phyloP scores from a whole-genome alignment of 2,113 vertebrate species.

The Platysteira castanea region DNA sequence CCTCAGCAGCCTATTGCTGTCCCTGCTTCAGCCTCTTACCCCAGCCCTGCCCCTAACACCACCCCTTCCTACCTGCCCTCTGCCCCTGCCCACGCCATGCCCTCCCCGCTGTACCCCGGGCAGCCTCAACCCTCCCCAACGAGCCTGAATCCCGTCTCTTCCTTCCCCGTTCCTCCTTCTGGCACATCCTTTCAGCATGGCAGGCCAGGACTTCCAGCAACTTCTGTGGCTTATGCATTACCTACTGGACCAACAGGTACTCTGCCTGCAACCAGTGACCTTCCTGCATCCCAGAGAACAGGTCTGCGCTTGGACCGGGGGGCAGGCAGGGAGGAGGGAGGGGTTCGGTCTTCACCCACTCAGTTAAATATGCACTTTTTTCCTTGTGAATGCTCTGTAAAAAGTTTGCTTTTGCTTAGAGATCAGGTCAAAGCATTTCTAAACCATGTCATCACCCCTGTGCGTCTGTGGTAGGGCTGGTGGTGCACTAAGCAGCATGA shows the following conservation, averaged over 20 bases:
- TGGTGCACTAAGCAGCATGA: background rate
- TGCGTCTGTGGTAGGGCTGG: too few relatives aligned
- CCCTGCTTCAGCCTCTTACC: conserved; percentile 73
- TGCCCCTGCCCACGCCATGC: conserved; percentile 64
- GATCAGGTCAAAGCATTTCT: conserved; percentile 24
- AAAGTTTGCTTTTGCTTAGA: background rate
- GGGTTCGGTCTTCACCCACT: conserved; percentile 1
- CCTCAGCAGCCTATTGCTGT: conserved; percentile 79
- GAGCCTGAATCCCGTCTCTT: conserved; percentile 55
- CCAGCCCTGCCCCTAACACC: conserved; percentile 51
- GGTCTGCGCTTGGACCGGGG: conserved; percentile 80
- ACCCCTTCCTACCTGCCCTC: conserved; percentile 68
- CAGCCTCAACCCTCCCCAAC: conserved; percentile 69
- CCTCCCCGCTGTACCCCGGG: conserved; percentile 51
- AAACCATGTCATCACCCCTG: background rate
- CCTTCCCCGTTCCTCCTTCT: conserved; percentile 71
- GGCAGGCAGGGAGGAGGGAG: background rate
- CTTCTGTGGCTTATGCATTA: conserved; percentile 78
- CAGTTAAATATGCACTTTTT: background rate
- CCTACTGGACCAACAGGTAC: conserved; percentile 93
- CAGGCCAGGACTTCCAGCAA: conserved; percentile 87
- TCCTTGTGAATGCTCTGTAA: background rate
- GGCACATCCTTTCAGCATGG: conserved; percentile 89
- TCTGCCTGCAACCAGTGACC: conserved; percentile 78
- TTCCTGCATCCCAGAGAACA: conserved; percentile 87